Evolutionary conservation across 1,140 invertebrate species (phyloP), one percentile per base, ranked within the genome.

Genomic region (Leptinotarsa texana): DNA sequence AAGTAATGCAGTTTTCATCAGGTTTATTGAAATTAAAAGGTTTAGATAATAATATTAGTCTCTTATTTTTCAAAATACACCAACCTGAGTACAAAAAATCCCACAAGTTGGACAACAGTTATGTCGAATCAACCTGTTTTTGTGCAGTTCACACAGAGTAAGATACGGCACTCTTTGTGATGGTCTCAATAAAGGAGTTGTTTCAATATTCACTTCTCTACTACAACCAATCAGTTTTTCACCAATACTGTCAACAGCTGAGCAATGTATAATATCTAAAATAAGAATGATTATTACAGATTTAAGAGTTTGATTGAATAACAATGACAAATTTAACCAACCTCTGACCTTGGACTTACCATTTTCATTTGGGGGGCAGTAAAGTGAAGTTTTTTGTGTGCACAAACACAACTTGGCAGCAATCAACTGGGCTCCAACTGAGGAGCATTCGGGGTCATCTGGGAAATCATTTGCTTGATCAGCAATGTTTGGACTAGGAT

Each of bases 101-200:
- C 96, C 96, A 86, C 96, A 98, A 1, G 92, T 91, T 1, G 95
- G 93, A 84, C 96, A 98, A 83, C 95, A 96, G 82, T 96, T 95
- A 84, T 98, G 96, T 42, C 90, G 84, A 8, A 89, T 84, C 33
- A 98, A 84, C 74, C 95, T 89, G 79, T 92, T 90, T 76, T 91
- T 88, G 84, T 98, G 96, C 81, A 92, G 89, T 61, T 92, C 89
- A 85, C 96, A 98, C 2, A 95, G 86, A n/a, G 95, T 90, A 82
- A 93, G 90, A 84, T 93, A 97, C 47, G 95, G 94, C 68, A 96
- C 91, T 67, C 92, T 89, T 1, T 91, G 89, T 63, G 94, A 94
- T 2, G 95, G 91, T 49, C 96, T 87, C 18, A 93, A 85, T 83
- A 96, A 88, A 63, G 88, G 76, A 21, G 66, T 71, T 66, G 27